Conservation (phyloP, 2,113 vertebrate species). For the Macaca fascicularis region DNA sequence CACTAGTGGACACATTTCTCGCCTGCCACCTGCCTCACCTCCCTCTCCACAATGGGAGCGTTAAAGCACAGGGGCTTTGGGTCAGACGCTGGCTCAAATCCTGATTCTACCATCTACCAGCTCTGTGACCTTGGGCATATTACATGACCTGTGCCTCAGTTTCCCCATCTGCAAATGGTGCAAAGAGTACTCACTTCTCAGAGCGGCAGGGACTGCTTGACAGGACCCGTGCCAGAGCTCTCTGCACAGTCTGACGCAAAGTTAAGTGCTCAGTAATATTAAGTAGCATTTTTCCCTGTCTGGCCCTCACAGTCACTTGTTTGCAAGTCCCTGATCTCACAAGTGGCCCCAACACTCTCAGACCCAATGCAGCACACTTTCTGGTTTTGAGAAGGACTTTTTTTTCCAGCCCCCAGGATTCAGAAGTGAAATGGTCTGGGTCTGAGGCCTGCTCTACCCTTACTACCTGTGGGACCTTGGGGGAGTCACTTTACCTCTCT, state of each 20-base stretch:
- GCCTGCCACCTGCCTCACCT: not conserved
- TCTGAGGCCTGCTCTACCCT: not conserved
- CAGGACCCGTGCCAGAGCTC: not conserved
- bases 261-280: not conserved
- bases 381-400: not conserved
- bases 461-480: not conserved
- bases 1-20: not conserved
- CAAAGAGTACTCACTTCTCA: not conserved
- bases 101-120: not conserved
- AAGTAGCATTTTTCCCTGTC: not conserved
- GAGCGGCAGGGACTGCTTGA: not conserved
- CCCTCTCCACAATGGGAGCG: not conserved
- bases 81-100: not conserved
- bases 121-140: not conserved
- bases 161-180: not conserved
- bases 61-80: not conserved
- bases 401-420: not conserved
- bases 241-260: not conserved
- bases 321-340: not conserved
- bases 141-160: not conserved
- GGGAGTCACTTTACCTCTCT: not conserved
- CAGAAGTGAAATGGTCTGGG: not conserved
- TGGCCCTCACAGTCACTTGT: not conserved
- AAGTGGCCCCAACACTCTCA: not conserved
- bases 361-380: not conserved